Percentiles rank a stretch among this genome's conserved stretches.
These are phyloP conservation scores for Octonoba sinensis DNA, from an alignment of 2,888 invertebrate species.

Conservation along the genomic window DNA sequence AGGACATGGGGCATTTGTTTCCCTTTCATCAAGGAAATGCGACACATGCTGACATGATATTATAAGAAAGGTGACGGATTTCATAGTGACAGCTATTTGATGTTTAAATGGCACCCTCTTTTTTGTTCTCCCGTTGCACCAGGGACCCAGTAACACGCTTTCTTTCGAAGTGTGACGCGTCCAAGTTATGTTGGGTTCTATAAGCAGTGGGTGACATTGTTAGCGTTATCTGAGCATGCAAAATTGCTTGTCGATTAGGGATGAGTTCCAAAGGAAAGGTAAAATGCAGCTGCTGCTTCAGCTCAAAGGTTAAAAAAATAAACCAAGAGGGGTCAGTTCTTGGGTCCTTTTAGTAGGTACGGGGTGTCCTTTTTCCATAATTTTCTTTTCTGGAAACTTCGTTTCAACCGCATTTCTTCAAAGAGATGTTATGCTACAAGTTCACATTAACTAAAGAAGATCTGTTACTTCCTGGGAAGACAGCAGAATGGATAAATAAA, in stretches of 20 bases:
- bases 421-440: too few relatives aligned
- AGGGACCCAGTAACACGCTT: slow-evolving; percentile 16
- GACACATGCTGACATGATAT: slow-evolving; percentile 47
- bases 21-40: slow-evolving; percentile 20
- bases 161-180: slow-evolving; percentile 26
- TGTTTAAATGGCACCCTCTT: slow-evolving; percentile 32
- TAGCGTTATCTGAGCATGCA: slow-evolving; percentile 47
- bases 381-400: slow-evolving; percentile 1
- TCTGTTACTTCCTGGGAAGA: too few relatives aligned
- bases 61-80: slow-evolving; percentile 39
- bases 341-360: slow-evolving; percentile 14
- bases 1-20: slow-evolving; percentile 37
- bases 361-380: slow-evolving; percentile 45
- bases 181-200: slow-evolving; percentile 22
- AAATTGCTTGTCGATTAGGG: slow-evolving; percentile 57
- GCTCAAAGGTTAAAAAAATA: slow-evolving; percentile 52
- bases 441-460: too few relatives aligned
- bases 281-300: slow-evolving; percentile 3
- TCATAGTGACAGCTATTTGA: slow-evolving; percentile 25
- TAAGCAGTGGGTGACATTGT: slow-evolving; percentile 40
- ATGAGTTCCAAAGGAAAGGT: slow-evolving; percentile 30
- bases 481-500: too few relatives aligned
- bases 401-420: too few relatives aligned
- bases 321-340: slow-evolving; percentile 36
- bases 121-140: slow-evolving; percentile 29